phyloP scores from a whole-genome alignment of 2,113 vertebrate species.

The Hemiprocne comata region DNA sequence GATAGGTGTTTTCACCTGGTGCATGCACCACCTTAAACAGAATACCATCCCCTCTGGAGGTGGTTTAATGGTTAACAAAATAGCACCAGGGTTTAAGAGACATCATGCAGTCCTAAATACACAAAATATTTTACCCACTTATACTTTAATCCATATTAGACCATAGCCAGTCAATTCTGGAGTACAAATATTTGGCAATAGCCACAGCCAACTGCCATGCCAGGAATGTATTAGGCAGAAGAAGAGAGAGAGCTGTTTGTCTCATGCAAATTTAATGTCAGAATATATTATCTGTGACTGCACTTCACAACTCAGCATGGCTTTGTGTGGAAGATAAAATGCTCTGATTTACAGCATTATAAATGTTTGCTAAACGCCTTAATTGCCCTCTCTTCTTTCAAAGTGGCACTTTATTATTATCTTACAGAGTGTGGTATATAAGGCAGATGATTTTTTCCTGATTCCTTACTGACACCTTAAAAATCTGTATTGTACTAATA shows the following conservation, averaged over 20 bases:
- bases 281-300: conserved; percentile 40
- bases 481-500: conserved; percentile 34
- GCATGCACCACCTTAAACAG: background rate
- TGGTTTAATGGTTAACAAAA: background rate
- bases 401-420: background rate
- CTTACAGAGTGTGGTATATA: background rate
- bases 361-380: conserved; percentile 34
- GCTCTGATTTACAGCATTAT: conserved; percentile 9
- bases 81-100: background rate
- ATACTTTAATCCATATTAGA: background rate
- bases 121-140: background rate
- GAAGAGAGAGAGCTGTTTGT: background rate
- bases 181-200: background rate
- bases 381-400: background rate
- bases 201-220: background rate
- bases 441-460: background rate
- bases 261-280: conserved; percentile 36
- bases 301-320: conserved; percentile 30
- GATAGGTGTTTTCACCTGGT: background rate
- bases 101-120: background rate
- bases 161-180: background rate
- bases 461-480: background rate
- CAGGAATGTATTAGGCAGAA: background rate
- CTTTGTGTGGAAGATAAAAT: conserved; percentile 5
- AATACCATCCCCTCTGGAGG: background rate